Evolutionary conservation across 2,797 vertebrate genomes (phyloP).

Genomic region (Myotis pilosus): DNA sequence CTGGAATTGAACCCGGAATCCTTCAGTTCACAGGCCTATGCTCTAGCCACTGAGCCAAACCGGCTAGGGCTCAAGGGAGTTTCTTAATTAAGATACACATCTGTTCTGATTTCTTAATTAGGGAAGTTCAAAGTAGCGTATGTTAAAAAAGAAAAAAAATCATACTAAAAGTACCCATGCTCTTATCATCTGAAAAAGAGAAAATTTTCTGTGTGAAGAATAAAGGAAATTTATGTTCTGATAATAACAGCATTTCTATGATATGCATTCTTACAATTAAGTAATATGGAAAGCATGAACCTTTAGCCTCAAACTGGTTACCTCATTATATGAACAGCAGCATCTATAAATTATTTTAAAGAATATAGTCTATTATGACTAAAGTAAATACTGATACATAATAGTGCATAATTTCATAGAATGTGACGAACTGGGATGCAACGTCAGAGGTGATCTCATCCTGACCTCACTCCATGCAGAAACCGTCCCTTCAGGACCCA

Average conservation of each 20-base stretch:
- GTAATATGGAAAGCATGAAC: not conserved
- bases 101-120: slow-evolving; percentile 29
- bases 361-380: not conserved
- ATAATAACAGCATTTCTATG: not conserved
- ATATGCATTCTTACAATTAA: slow-evolving; percentile 8
- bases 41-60: not conserved
- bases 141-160: not conserved
- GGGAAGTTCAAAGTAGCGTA: not conserved
- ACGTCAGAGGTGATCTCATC: not conserved
- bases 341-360: not conserved
- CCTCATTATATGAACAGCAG: not conserved
- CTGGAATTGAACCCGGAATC: too few relatives aligned
- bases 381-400: not conserved
- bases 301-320: slow-evolving; percentile 8
- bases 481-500: not conserved
- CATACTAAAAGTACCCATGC: not conserved
- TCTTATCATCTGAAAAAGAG: not conserved
- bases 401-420: not conserved
- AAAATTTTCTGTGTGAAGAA: not conserved
- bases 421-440: not conserved
- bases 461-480: not conserved
- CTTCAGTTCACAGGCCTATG: too few relatives aligned
- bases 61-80: not conserved
- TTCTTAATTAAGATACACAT: not conserved
- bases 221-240: not conserved